Evolutionary conservation across 2,888 invertebrate genomes (phyloP).

Genomic region (Philereme transversata): DNA sequence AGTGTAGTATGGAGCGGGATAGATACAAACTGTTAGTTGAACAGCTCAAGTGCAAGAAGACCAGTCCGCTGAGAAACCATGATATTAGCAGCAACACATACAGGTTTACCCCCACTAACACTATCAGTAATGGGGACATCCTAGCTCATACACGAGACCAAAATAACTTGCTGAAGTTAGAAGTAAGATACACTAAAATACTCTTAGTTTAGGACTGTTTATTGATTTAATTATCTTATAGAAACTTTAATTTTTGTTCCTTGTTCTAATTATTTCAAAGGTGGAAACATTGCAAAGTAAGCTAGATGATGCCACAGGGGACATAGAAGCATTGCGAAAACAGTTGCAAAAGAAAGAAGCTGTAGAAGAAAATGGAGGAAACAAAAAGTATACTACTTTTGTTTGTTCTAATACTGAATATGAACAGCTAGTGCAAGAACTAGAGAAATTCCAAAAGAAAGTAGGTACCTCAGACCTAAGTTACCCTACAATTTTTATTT

Average conservation of each 20-base stretch:
- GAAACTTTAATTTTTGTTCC: neutral
- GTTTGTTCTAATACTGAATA: constrained; percentile 74
- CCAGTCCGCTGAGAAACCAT: constrained; percentile 44
- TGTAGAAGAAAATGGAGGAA: constrained; percentile 48
- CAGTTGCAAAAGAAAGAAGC: constrained; percentile 63
- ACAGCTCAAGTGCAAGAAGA: constrained; percentile 85
- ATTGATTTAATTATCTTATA: too few relatives aligned
- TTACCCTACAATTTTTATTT: too few relatives aligned
- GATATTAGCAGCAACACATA: constrained; percentile 54
- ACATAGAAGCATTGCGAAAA: constrained; percentile 86
- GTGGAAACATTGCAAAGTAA: constrained; percentile 89
- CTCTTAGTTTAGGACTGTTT: neutral
- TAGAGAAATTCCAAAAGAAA: constrained; percentile 86
- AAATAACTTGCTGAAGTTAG: constrained; percentile 82
- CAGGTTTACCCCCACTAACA: constrained; percentile 67
- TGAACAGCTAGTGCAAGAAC: constrained; percentile 87
- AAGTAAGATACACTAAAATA: constrained; percentile 54
- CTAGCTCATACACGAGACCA: constrained; percentile 84
- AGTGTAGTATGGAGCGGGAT: constrained; percentile 91
- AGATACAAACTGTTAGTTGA: constrained; percentile 92
- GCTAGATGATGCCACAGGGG: constrained; percentile 87
- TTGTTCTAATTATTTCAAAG: constrained; percentile 45
- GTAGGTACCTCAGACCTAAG: constrained; percentile 62
- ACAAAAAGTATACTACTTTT: constrained; percentile 41
- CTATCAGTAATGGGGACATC: constrained; percentile 82